phyloP scores from a whole-genome alignment of 2,888 invertebrate species.

The Balanococcus diminutus region DNA sequence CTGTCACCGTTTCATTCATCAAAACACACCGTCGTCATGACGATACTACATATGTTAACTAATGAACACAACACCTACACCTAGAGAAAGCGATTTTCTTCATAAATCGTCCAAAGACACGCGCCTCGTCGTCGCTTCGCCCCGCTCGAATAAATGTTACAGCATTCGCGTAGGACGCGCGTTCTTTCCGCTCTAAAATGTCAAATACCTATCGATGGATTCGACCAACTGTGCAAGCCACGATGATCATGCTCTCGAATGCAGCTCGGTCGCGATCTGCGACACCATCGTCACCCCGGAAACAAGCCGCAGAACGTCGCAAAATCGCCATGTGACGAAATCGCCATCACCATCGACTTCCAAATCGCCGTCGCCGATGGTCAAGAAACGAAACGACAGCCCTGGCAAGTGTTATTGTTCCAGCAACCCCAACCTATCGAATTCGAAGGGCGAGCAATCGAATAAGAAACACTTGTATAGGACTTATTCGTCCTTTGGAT shows the following conservation, averaged over 20 bases:
- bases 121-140: no score
- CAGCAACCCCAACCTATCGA: no score
- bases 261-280: not conserved
- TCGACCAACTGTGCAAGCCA: not conserved
- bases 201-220: not conserved
- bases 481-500: constrained; percentile 6
- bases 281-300: not conserved
- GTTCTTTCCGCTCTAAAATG: not conserved
- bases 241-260: not conserved
- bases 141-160: not conserved
- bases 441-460: not conserved
- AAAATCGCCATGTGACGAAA: constrained; percentile 3
- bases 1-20: not conserved
- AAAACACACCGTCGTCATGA: not conserved
- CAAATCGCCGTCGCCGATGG: not conserved
- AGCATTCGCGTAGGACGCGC: not conserved
- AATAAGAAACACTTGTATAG: not conserved
- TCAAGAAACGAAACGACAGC: not conserved
- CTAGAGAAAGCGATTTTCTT: not conserved
- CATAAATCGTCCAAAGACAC: not conserved
- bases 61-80: not conserved
- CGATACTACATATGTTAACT: not conserved
- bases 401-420: not conserved
- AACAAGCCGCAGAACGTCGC: not conserved
- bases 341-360: not conserved